These are phyloP conservation scores for Neuroterus valhalla DNA, from an alignment of 1,140 invertebrate species.

Conservation along the genomic window DNA sequence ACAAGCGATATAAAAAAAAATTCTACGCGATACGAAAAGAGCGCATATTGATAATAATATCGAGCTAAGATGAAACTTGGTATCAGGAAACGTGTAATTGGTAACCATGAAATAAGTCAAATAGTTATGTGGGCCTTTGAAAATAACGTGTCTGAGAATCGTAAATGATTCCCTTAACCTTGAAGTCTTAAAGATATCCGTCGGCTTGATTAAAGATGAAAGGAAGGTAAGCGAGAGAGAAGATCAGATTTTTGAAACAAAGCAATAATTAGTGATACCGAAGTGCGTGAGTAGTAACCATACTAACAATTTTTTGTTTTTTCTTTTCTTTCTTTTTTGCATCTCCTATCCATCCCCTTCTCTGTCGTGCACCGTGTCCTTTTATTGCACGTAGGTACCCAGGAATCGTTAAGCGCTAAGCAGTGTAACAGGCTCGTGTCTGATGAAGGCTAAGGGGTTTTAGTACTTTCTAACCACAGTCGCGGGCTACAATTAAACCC, in stretches of 20 bases:
- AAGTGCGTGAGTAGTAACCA: constrained; percentile 48
- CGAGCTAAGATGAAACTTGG: no score
- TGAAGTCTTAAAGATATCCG: constrained; percentile 45
- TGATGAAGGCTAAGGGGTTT: constrained; percentile 56
- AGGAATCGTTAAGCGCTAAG: constrained; percentile 44
- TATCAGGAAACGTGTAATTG: no score
- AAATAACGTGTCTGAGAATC: not conserved
- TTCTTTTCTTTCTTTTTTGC: constrained; percentile 14
- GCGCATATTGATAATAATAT: no score
- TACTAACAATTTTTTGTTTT: not conserved
- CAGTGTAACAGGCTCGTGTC: constrained; percentile 51
- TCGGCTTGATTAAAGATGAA: constrained; percentile 41
- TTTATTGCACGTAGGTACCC: constrained; percentile 16
- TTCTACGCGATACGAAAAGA: no score
- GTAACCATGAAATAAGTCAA: no score
- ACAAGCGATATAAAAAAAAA: no score
- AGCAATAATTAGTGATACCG: constrained; percentile 57
- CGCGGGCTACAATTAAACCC: constrained; percentile 70
- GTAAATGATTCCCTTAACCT: constrained; percentile 38
- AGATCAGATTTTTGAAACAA: constrained; percentile 49
- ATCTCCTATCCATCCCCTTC: not conserved
- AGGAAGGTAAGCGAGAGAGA: constrained; percentile 21
- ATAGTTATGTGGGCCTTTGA: no score
- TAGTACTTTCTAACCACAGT: constrained; percentile 72
- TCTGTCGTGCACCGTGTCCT: not conserved